Conservation (phyloP, 35 echinoderm and acorn worm species). For the Ptychodera flava region DNA sequence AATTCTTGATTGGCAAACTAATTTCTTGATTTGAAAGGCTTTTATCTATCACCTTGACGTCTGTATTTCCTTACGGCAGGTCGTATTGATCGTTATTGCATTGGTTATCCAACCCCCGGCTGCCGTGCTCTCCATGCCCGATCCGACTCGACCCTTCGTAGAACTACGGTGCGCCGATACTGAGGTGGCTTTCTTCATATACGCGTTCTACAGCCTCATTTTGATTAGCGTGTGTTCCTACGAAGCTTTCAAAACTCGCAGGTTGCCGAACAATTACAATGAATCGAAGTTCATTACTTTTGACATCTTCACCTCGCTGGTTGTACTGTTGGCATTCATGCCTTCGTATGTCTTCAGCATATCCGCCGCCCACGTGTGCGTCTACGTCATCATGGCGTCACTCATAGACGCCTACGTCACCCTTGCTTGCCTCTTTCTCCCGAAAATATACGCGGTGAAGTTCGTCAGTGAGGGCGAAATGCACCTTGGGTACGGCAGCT, state of each 20-base stretch:
- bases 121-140: constrained; percentile 38
- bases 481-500: background rate
- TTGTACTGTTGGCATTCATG: constrained; percentile 39
- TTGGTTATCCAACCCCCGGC: constrained; percentile 48
- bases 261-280: constrained; percentile 66
- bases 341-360: constrained; percentile 7
- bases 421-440: background rate
- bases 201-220: constrained; percentile 19
- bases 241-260: constrained; percentile 43
- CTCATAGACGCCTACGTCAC: background rate
- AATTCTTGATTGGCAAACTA: too few relatives aligned
- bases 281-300: constrained; percentile 62
- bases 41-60: background rate
- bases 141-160: constrained; percentile 20
- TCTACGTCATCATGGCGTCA: background rate
- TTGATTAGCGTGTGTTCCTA: constrained; percentile 38
- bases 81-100: constrained; percentile 56
- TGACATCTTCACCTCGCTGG: constrained; percentile 49
- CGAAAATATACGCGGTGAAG: background rate
- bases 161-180: constrained; percentile 47
- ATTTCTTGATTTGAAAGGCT: too few relatives aligned
- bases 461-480: background rate
- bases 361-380: background rate
- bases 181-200: constrained; percentile 34
- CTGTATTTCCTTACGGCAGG: constrained; percentile 20